Percentiles rank a stretch among this genome's conserved stretches.
phyloP scores from a whole-genome alignment of 2,797 vertebrate genomes.

The Austrolebias charrua region DNA sequence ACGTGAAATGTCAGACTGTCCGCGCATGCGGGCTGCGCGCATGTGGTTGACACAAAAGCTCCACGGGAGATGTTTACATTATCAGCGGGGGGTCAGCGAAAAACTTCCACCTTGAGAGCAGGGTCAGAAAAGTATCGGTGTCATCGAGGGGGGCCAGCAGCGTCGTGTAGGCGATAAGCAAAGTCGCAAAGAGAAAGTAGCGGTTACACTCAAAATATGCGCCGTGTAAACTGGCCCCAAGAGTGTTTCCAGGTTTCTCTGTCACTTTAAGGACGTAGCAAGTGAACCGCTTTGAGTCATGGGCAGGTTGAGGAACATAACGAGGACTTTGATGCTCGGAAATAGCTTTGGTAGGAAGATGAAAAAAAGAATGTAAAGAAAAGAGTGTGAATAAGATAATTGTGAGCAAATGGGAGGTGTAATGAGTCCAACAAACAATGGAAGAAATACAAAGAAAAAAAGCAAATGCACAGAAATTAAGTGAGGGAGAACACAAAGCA shows the following conservation, averaged over 20 bases:
- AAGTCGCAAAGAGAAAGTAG: too few relatives aligned
- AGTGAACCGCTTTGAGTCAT: slow-evolving; percentile 6
- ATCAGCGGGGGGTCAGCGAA: too few relatives aligned
- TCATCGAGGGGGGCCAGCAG: too few relatives aligned
- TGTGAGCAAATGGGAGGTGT: slow-evolving; percentile 24
- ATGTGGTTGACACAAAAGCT: too few relatives aligned
- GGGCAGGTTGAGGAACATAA: slow-evolving; percentile 47
- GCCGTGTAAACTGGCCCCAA: too few relatives aligned
- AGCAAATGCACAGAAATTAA: slow-evolving; percentile 30
- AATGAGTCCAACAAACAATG: slow-evolving; percentile 41
- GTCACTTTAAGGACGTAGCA: slow-evolving; percentile 21
- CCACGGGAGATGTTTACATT: too few relatives aligned
- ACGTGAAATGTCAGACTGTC: too few relatives aligned
- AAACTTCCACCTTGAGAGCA: too few relatives aligned
- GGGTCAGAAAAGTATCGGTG: too few relatives aligned
- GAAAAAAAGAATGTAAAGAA: slow-evolving; percentile 45
- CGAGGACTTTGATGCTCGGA: slow-evolving; percentile 53
- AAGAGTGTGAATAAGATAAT: slow-evolving; percentile 36
- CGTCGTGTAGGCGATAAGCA: too few relatives aligned
- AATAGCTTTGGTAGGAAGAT: slow-evolving; percentile 44
- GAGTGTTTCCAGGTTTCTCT: slow-evolving; percentile 22
- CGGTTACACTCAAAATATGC: too few relatives aligned
- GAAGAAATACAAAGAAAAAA: slow-evolving; percentile 41
- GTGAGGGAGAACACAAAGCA: slow-evolving; percentile 22
- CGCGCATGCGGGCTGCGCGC: too few relatives aligned